Base-by-base conservation (phyloP, 2,797 vertebrate genomes). In the Onychomys torridus region DNA sequence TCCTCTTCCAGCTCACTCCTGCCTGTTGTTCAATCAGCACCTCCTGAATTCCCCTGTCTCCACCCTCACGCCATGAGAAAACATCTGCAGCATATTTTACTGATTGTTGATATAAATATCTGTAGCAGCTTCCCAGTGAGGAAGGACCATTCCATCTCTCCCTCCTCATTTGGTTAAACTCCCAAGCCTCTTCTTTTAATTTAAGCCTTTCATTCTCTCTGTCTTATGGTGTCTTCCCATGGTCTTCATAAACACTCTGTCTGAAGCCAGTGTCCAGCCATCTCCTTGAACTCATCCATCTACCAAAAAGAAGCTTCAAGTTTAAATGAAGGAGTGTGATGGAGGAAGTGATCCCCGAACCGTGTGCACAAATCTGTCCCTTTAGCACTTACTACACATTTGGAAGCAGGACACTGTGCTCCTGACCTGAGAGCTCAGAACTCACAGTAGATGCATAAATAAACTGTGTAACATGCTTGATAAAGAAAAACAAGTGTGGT, bases 241-340 rank as follows among this genome's bases (percentile, higher is more conserved):
- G 43, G 19, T 57, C 55, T 83, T 93, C 71, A 46, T 37, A 71
- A 84, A 63, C 25, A 95, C 6, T 3, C 12, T 49, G 34, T 25
- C 57, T 32, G 37, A 43, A 32, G 27, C 27, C 57, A 83, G 57
- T 57, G 57, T 32, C 14, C n/a, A 40, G 14, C 6, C 57, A 63
- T 43, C 14, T 49, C 32, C 4, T 92, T 71, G 57, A 55, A 89
- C n/a, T n/a, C 46, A 85, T 43, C 59, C 69, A 43, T 75, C 37
- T 13, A 89, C 84, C 88, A 93, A 95, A 97, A 81, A 32, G 81
- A 87, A 92, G 14, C 14, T 61, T 87, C 32, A 55, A 32, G 55
- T 73, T 78, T 46, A 88, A 95, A 67, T 61, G 37, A 93, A 76
- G 55, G 16, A 73, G 23, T 29, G 21, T 27, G 21, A 25, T 59